Conservation (phyloP, 2,797 vertebrate species). For the Coregonus sp. region DNA sequence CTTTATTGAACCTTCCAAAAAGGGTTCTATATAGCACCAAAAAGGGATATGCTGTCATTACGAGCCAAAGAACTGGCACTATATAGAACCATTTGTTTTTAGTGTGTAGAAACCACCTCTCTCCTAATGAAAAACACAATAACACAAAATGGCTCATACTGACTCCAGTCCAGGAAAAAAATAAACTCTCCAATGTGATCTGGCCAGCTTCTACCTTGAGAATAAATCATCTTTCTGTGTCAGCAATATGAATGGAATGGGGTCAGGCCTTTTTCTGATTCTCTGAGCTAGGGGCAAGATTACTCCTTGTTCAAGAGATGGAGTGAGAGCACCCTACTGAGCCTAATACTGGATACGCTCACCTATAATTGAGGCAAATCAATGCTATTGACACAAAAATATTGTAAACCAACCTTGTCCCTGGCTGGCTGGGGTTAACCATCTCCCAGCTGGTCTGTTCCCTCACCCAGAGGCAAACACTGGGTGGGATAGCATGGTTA, state of each 20-base stretch:
- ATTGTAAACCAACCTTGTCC: background rate
- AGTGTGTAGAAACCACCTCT: too few species aligned
- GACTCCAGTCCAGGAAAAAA: background rate
- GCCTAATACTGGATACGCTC: background rate
- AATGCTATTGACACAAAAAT: background rate
- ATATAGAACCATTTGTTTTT: too few species aligned
- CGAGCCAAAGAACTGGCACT: too few species aligned
- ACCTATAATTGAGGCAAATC: constrained; percentile 2
- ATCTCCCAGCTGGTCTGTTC: background rate
- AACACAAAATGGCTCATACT: background rate
- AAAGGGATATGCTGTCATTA: too few species aligned
- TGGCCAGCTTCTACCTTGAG: constrained; percentile 26
- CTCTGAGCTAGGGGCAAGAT: constrained; percentile 31
- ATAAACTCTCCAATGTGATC: constrained; percentile 6
- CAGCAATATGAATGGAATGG: constrained; percentile 34
- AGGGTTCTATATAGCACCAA: too few species aligned
- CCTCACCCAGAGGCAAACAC: background rate
- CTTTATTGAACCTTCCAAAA: too few species aligned
- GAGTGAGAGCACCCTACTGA: background rate
- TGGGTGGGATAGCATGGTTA: too few species aligned
- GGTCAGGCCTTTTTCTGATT: constrained; percentile 31
- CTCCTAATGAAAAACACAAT: background rate
- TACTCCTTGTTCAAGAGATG: constrained; percentile 19
- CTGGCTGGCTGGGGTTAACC: background rate
- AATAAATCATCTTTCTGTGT: constrained; percentile 32